Evolutionary conservation across 2,113 vertebrate species (phyloP).

Genomic region (Martes martes): DNA sequence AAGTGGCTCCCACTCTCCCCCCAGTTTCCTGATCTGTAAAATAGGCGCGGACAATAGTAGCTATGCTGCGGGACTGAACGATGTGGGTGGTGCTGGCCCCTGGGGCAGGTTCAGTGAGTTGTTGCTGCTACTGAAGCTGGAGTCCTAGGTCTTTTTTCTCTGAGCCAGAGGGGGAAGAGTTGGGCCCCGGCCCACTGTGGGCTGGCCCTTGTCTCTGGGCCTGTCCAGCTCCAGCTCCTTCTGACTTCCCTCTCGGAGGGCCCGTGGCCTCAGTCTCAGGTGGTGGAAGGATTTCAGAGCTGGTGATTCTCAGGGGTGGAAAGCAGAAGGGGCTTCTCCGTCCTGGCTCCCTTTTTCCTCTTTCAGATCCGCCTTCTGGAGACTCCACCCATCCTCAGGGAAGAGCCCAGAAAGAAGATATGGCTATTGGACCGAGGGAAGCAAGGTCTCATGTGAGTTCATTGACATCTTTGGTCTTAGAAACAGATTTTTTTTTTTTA

Average conservation of each 20-base stretch:
- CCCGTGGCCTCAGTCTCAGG: background rate
- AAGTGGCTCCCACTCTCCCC: background rate
- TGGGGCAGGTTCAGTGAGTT: background rate
- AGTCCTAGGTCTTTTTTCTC: background rate
- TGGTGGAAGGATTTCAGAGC: background rate
- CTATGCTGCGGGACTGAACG: background rate
- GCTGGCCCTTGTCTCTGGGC: background rate
- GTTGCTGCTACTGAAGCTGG: background rate
- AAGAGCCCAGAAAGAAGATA: background rate
- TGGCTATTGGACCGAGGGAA: conserved; percentile 18
- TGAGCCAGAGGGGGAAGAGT: background rate
- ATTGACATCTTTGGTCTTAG: background rate
- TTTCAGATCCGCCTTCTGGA: conserved; percentile 12
- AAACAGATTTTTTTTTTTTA: background rate
- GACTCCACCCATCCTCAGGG: background rate
- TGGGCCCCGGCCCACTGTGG: background rate
- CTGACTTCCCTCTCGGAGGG: background rate
- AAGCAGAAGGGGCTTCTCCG: background rate
- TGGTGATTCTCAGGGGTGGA: background rate
- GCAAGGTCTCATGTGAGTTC: conserved; percentile 34
- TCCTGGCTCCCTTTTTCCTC: background rate
- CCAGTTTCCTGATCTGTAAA: background rate
- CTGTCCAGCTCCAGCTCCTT: background rate
- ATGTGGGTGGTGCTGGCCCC: background rate
- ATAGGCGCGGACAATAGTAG: background rate